Conservation (phyloP, 2,113 vertebrate genomes). For the Vanacampus margaritifer region DNA sequence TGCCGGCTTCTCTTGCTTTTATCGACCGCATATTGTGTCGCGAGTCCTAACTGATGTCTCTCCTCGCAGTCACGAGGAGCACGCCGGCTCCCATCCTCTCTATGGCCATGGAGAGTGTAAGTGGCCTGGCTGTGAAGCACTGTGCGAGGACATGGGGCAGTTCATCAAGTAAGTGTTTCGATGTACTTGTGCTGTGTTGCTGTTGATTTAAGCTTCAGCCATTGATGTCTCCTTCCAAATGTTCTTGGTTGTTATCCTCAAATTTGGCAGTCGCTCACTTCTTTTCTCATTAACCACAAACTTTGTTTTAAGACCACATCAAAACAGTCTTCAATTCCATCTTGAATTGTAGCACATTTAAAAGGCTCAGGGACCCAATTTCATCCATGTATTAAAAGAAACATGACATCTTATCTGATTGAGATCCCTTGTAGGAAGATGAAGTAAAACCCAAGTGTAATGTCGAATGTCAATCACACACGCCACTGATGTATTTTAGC, state of each 20-base stretch:
- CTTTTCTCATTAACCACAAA: constrained; percentile 1
- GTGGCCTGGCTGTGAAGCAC: constrained; percentile 98
- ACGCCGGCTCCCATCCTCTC: constrained; percentile 87
- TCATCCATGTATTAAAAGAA: constrained; percentile 9
- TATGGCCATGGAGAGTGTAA: constrained; percentile 98
- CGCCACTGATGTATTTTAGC: constrained; percentile 9
- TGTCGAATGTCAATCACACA: constrained; percentile 18
- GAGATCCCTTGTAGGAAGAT: constrained; percentile 8
- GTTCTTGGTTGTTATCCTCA: background rate
- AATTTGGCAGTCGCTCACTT: background rate
- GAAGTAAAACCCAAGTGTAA: constrained; percentile 21
- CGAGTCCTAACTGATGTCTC: constrained; percentile 14
- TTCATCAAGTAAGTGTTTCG: constrained; percentile 86
- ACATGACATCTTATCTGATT: constrained; percentile 12
- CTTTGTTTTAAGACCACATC: constrained; percentile 7
- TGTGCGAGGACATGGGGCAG: constrained; percentile 98
- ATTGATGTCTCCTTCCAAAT: background rate
- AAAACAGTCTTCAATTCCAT: constrained; percentile 11
- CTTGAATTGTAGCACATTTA: constrained; percentile 7
- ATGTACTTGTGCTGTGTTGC: background rate
- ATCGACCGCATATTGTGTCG: constrained; percentile 1
- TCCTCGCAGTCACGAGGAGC: constrained; percentile 84
- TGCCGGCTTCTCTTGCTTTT: constrained; percentile 2
- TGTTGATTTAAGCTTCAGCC: constrained; percentile 2
- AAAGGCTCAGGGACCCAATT: background rate